Evolutionary conservation across 1,140 invertebrate species (phyloP).

Genomic region (Pseudomyrmex sp.): DNA sequence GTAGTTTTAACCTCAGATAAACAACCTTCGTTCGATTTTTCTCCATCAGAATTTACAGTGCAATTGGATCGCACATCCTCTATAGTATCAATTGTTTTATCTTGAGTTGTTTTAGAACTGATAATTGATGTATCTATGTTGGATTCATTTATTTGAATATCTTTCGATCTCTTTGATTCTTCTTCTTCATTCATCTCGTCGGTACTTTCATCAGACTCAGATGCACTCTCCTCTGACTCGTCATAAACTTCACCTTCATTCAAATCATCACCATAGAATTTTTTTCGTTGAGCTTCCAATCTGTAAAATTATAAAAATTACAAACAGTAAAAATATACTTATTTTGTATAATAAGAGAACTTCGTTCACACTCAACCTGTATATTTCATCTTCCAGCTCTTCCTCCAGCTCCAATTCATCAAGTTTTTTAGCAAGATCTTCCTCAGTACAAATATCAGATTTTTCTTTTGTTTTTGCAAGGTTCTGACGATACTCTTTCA

Average conservation of each 20-base stretch:
- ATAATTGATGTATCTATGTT: background rate
- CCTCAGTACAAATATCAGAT: constrained; percentile 78
- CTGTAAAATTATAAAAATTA: constrained; percentile 56
- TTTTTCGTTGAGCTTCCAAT: constrained; percentile 65
- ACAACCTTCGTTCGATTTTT: background rate
- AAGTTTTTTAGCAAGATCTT: constrained; percentile 84
- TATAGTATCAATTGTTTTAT: constrained; percentile 6
- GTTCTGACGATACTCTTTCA: constrained; percentile 84
- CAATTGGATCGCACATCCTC: constrained; percentile 42
- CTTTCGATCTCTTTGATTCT: constrained; percentile 57
- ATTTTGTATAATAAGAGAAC: constrained; percentile 13
- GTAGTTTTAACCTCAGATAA: background rate
- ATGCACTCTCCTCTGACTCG: constrained; percentile 69
- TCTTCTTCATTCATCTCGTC: constrained; percentile 59
- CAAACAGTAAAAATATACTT: background rate
- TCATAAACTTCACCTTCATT: constrained; percentile 68
- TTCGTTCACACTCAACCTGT: constrained; percentile 70
- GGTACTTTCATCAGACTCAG: constrained; percentile 55
- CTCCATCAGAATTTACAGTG: background rate
- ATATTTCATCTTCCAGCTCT: constrained; percentile 84
- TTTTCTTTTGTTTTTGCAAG: constrained; percentile 79
- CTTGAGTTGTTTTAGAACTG: background rate
- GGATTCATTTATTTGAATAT: constrained; percentile 28
- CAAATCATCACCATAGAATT: constrained; percentile 69
- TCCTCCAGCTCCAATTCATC: constrained; percentile 86